These are phyloP conservation scores for Sigmodon hispidus DNA, from an alignment of 2,113 vertebrate genomes.

Conservation along the genomic window DNA sequence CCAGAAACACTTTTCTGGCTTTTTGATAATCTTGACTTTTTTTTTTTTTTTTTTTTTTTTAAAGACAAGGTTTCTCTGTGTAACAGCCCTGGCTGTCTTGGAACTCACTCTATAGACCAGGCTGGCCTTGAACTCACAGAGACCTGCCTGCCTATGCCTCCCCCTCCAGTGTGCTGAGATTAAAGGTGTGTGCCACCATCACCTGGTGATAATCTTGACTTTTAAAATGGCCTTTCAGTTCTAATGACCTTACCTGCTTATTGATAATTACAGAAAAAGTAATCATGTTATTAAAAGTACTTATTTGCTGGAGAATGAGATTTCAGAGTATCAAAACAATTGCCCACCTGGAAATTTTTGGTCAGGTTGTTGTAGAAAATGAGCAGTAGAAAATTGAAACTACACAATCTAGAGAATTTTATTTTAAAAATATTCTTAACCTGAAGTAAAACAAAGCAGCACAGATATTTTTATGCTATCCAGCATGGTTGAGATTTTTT, in stretches of 20 bases:
- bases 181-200: background rate
- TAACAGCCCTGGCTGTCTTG: too few relatives aligned
- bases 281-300: constrained; percentile 4
- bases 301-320: constrained; percentile 55
- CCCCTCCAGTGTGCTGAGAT: background rate
- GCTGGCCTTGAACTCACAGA: background rate
- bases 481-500: background rate
- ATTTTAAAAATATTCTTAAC: constrained; percentile 74
- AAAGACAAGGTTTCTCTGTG: background rate
- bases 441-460: constrained; percentile 20
- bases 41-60: constrained; percentile 5
- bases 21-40: constrained; percentile 61
- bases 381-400: constrained; percentile 68
- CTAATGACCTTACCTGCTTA: constrained; percentile 49
- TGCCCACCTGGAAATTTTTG: constrained; percentile 43
- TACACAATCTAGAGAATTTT: constrained; percentile 63
- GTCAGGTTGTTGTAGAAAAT: constrained; percentile 71
- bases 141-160: background rate
- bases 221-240: constrained; percentile 59
- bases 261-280: constrained; percentile 60
- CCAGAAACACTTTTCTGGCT: constrained; percentile 68
- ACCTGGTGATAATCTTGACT: constrained; percentile 45
- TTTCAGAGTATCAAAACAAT: constrained; percentile 21
- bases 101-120: background rate
- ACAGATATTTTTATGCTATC: background rate